phyloP scores from a whole-genome alignment of 2,888 invertebrate genomes.

The Rhogogaster chlorosoma region DNA sequence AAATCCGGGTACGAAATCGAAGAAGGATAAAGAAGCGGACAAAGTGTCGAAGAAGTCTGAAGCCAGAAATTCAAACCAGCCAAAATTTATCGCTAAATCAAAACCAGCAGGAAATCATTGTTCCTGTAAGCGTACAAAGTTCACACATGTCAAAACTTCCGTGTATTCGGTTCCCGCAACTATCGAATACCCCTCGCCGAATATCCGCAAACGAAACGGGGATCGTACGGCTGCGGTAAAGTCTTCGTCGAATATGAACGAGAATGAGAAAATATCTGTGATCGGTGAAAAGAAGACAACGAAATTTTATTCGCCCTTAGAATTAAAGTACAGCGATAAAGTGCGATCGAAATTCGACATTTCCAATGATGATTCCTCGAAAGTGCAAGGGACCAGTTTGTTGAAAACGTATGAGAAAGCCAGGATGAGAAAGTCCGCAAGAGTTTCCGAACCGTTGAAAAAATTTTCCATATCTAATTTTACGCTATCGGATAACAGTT shows the following conservation, averaged over 20 bases:
- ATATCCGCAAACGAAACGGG: neutral
- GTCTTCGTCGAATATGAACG: neutral
- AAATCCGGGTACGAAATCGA: neutral
- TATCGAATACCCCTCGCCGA: neutral
- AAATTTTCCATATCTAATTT: neutral
- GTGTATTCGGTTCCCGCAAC: neutral
- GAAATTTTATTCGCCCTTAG: constrained; percentile 35
- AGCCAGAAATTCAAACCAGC: neutral
- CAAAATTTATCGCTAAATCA: neutral
- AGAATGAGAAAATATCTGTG: neutral
- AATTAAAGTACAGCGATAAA: neutral
- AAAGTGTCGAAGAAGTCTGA: neutral
- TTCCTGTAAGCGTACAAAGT: constrained; percentile 3
- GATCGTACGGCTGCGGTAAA: neutral
- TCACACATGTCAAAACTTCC: neutral
- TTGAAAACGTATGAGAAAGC: neutral
- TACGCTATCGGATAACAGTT: neutral
- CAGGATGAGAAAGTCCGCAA: neutral
- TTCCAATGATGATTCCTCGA: neutral
- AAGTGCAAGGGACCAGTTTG: neutral
- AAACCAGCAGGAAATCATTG: neutral
- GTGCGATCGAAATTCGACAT: neutral
- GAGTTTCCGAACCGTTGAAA: neutral
- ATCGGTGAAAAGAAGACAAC: neutral
- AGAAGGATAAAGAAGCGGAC: neutral